Evolutionary conservation across 2,888 invertebrate genomes (phyloP).

Genomic region (Molorchus minor): DNA sequence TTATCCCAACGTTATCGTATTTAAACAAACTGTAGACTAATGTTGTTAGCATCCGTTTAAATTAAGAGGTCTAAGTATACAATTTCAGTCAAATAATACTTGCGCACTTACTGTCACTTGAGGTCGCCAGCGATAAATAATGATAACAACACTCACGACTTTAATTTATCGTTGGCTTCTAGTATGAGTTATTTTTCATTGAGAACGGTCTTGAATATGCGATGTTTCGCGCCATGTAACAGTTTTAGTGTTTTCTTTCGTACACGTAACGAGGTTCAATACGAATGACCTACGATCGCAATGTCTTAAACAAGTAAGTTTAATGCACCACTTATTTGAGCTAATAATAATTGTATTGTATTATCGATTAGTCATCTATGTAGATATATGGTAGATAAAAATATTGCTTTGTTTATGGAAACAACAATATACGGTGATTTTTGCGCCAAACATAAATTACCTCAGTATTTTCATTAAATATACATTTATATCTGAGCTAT

Average conservation of each 20-base stretch:
- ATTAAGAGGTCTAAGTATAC: too few relatives aligned
- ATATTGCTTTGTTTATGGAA: too few relatives aligned
- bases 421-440: too few relatives aligned
- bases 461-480: too few relatives aligned
- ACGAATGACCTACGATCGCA: constrained; percentile 15
- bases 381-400: too few relatives aligned
- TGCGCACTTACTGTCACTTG: constrained; percentile 29
- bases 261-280: not conserved
- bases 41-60: too few relatives aligned
- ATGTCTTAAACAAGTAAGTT: constrained; percentile 18
- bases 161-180: constrained; percentile 28
- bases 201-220: not conserved
- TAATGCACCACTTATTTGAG: not conserved
- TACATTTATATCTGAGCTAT: too few relatives aligned
- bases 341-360: too few relatives aligned
- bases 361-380: too few relatives aligned
- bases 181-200: constrained; percentile 4
- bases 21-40: too few relatives aligned
- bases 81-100: not conserved
- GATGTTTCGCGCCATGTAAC: constrained; percentile 10
- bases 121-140: constrained; percentile 41
- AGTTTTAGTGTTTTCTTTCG: not conserved
- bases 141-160: constrained; percentile 35
- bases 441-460: too few relatives aligned
- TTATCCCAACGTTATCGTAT: too few relatives aligned